A percentile compares a stretch with the other conserved stretches of the same genome.
These are phyloP conservation scores for Botrylloides violaceus DNA, from an alignment of 23 tunicate species.

Conservation along the genomic window DNA sequence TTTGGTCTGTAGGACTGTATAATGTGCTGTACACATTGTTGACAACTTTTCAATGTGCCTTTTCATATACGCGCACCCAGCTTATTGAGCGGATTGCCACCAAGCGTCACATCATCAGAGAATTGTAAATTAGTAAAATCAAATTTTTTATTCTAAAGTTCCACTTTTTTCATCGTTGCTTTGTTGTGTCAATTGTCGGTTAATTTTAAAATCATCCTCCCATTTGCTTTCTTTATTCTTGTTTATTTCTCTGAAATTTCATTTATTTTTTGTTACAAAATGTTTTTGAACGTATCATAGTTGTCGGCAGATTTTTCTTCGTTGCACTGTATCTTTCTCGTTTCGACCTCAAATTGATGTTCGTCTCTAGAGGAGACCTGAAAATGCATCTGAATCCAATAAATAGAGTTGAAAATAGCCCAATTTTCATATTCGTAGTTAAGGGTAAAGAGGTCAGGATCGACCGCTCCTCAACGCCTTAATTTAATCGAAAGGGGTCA, in stretches of 20 bases:
- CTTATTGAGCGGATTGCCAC: not conserved
- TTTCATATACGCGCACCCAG: not conserved
- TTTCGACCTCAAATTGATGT: constrained; percentile 21
- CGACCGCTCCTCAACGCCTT: too few species aligned
- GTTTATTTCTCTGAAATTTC: not conserved
- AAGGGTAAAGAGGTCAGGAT: too few species aligned
- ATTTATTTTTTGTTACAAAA: not conserved
- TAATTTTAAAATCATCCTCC: constrained; percentile 8
- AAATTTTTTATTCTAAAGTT: not conserved
- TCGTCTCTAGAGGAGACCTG: not conserved
- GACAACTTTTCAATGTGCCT: not conserved
- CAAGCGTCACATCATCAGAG: not conserved
- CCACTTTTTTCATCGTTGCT: constrained; percentile 5
- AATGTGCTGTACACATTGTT: too few species aligned
- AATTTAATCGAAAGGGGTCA: too few species aligned
- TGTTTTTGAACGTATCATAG: constrained; percentile 1
- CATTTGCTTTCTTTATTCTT: not conserved
- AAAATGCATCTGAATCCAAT: too few species aligned
- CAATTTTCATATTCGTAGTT: too few species aligned
- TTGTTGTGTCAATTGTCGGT: constrained; percentile 9
- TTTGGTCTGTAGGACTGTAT: too few species aligned
- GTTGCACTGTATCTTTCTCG: constrained; percentile 27
- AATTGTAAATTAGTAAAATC: not conserved
- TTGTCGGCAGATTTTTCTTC: constrained; percentile 6
- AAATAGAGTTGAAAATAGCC: too few species aligned